Evolutionary conservation across 2,113 vertebrate genomes (phyloP), one percentile per base, ranked within the genome.

Genomic region (Sclerurus mexicanus): DNA sequence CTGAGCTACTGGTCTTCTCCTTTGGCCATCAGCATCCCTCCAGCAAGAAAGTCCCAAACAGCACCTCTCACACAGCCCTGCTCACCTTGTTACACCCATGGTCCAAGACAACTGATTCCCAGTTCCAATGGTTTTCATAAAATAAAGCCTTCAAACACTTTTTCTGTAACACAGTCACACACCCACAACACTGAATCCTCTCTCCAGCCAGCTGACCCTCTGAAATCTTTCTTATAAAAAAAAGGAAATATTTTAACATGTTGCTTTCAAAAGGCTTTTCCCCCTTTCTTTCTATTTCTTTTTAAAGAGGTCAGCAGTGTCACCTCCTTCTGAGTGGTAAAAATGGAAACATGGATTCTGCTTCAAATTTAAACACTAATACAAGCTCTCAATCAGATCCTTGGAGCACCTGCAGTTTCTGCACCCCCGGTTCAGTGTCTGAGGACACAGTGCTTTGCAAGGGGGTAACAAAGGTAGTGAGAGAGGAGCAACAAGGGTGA

Each of bases 391-490:
- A 47, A 2, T 22, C 39, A 37, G 28, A 35, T 60, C n/a, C 30
- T 90, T 64, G 31, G 39, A 53, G 24, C 16, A 55, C 7, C 13
- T 42, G 44, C 39, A 66, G 39, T 40, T 93, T 71, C 35, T 78
- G 16, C 27, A 60, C 1, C 4, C 22, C 4, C 23, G 21, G 12
- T 18, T 46, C 0, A 3, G 12, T 18, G 19, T 62, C 50, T 81
- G 37, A 66, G 64, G 17, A 10, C n/a, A 53, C 6, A 39, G 42
- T 19, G 44, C 58, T 58, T 81, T 37, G 15, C 66, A 69, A 85
- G 10, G 1, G 3, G 9, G 6, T 20, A 47, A 59, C 12, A 39
- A n/a, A 28, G 20, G 2, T 1, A n/a, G 24, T 1, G 7, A 87
- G 35, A 62, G 78, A 49, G 39, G 37, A 84, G 35, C 14, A 89